A percentile compares a stretch with the other conserved stretches of the same genome.
phyloP scores from a whole-genome alignment of 2,797 vertebrate species.

The Micropoecilia bifurca region DNA sequence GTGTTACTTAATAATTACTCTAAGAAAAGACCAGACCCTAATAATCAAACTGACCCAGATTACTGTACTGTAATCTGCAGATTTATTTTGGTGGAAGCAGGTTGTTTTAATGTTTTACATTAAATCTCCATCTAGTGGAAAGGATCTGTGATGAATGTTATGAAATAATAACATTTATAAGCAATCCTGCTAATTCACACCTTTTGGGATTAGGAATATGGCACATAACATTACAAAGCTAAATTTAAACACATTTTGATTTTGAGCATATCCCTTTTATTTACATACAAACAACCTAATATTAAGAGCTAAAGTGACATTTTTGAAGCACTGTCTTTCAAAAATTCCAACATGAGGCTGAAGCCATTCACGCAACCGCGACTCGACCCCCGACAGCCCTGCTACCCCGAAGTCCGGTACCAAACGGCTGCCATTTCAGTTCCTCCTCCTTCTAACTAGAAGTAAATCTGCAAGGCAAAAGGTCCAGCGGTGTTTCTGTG shows the following conservation, averaged over 20 bases:
- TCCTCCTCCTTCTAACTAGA: background rate
- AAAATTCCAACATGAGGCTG: background rate
- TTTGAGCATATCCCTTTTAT: constrained; percentile 37
- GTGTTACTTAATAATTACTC: background rate
- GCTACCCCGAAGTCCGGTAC: background rate
- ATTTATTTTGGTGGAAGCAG: constrained; percentile 62
- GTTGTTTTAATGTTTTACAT: constrained; percentile 10
- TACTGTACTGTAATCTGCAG: constrained; percentile 74
- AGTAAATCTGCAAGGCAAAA: background rate
- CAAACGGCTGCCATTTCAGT: background rate
- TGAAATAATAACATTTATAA: background rate
- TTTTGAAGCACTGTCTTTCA: constrained; percentile 27
- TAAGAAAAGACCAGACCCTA: constrained; percentile 14
- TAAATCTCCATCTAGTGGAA: background rate
- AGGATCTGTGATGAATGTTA: background rate
- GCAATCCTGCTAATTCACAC: background rate
- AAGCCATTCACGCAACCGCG: constrained; percentile 1
- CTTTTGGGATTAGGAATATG: background rate
- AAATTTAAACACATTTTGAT: background rate
- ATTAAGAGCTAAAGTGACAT: constrained; percentile 15
- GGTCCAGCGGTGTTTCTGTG: constrained; percentile 14
- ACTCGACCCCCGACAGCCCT: background rate
- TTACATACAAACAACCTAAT: constrained; percentile 38
- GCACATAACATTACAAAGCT: background rate
- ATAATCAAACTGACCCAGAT: constrained; percentile 68